Evolutionary conservation across 2,888 invertebrate species (phyloP).

Genomic region (Pinctada fucata): DNA sequence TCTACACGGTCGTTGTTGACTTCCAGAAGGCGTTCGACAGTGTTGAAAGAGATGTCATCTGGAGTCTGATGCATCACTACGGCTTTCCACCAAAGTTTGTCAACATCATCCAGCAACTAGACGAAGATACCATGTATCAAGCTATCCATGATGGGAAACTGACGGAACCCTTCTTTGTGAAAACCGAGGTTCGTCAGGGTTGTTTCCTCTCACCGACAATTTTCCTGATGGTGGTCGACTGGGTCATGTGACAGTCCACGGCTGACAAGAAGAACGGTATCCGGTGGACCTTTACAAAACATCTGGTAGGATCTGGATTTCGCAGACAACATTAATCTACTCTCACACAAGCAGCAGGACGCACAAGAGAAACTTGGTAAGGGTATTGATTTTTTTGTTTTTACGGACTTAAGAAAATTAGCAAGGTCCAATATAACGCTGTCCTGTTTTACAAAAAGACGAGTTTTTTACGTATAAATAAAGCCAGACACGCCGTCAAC

Average conservation of each 20-base stretch:
- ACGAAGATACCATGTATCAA: not conserved
- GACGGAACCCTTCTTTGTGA: slow-evolving; percentile 1
- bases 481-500: not conserved
- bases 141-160: slow-evolving; percentile 8
- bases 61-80: not conserved
- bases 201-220: not conserved
- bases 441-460: too few relatives aligned
- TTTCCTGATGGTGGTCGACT: not conserved
- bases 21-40: not conserved
- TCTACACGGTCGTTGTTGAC: not conserved
- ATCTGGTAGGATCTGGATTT: not conserved
- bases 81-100: not conserved
- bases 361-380: not conserved
- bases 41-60: not conserved
- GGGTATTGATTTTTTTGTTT: not conserved
- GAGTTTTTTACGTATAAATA: not conserved
- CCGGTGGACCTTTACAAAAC: not conserved
- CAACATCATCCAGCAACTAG: not conserved
- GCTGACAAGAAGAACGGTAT: not conserved
- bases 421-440: too few relatives aligned
- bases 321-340: not conserved
- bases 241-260: not conserved
- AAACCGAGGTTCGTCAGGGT: not conserved
- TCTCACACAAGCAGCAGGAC: not conserved
- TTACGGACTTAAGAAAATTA: too few relatives aligned